A percentile compares a stretch with the other conserved stretches of the same genome.
phyloP scores from a whole-genome alignment of 2,888 invertebrate genomes.

The Oxystoma pomonae region DNA sequence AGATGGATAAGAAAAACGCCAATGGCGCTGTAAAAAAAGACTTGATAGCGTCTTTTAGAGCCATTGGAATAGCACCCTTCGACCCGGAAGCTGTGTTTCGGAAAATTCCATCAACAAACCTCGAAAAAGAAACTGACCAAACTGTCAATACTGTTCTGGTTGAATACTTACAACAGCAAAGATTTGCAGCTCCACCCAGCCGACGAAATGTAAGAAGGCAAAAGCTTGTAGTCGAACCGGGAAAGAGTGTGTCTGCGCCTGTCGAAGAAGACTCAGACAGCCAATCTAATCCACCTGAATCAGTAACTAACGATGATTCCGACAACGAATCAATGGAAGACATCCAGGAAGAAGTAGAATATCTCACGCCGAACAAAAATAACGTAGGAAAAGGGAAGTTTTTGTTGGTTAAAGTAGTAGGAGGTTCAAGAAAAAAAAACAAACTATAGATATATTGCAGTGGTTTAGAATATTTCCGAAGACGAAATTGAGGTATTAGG shows the following conservation, averaged over 20 bases:
- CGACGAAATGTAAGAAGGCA: constrained; percentile 19
- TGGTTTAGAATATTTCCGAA: too few species aligned
- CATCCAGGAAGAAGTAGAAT: constrained; percentile 12
- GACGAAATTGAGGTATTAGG: too few species aligned
- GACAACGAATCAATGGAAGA: too few species aligned
- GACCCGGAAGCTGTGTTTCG: constrained; percentile 22
- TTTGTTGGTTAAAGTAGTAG: constrained; percentile 8
- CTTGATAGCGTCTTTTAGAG: constrained; percentile 21
- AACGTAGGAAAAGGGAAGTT: constrained; percentile 12
- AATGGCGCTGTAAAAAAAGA: constrained; percentile 24
- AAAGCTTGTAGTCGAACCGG: constrained; percentile 20
- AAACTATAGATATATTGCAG: too few species aligned
- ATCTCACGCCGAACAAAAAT: constrained; percentile 9
- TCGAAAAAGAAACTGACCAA: too few species aligned
- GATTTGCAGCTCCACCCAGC: constrained; percentile 17
- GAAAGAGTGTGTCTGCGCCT: constrained; percentile 18
- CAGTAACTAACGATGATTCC: constrained; percentile 20
- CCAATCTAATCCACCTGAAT: constrained; percentile 17
- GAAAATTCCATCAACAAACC: constrained; percentile 12
- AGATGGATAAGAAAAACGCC: constrained; percentile 9
- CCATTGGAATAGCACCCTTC: constrained; percentile 21
- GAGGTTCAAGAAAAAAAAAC: too few species aligned
- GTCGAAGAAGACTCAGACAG: constrained; percentile 19
- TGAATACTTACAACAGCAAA: constrained; percentile 24
- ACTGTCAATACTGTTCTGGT: too few species aligned